Base-by-base conservation (phyloP, 64 coral and sea anemone genomes). In the Exaiptasia diaphana region DNA sequence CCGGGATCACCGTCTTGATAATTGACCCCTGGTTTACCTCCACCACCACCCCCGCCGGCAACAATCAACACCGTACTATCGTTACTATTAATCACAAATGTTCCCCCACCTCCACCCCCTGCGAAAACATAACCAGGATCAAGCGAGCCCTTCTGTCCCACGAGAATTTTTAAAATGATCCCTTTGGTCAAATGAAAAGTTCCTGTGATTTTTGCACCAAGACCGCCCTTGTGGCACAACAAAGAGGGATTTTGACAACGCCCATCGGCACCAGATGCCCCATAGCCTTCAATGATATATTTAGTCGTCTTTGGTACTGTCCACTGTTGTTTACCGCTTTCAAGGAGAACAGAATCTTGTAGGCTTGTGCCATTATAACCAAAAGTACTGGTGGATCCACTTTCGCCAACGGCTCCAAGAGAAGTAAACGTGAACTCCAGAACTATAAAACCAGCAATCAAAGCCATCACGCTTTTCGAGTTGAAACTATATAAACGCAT, bases 221-320 rank as follows among this genome's bases (percentile, higher is more conserved):
- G 64, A 31, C 91, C 91, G 56, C 91, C 91, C 42, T 54, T 67
- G n/a, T 78, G 89, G 86, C 85, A 95, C 14, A 34, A 44, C 3
- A 65, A 68, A 59, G 73, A 87, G 30, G 24, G n/a, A 22, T 39
- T 45, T n/a, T 18, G 38, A 44, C 82, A 95, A 4, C 79, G 89
- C 13, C 91, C 91, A 45, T 95, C 90, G n/a, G 50, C 86, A 20
- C 91, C 91, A 11, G 91, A 95, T 14, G 86, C 91, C 2, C 91
- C 91, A 5, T 79, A 78, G 36, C 86, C 91, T 8, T 70, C 72
- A 4, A 95, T 95, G 0, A 56, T 30, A 53, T 95, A 95, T 24
- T 50, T 63, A 5, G 86, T 86, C 26, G 79, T 95, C 24, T 41
- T 14, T 3, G 91, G 80, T 17, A 95, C 86, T 45, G 64, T 84